These are phyloP conservation scores for Standfussiana lucernea DNA, from an alignment of 2,888 invertebrate species.

Conservation along the genomic window DNA sequence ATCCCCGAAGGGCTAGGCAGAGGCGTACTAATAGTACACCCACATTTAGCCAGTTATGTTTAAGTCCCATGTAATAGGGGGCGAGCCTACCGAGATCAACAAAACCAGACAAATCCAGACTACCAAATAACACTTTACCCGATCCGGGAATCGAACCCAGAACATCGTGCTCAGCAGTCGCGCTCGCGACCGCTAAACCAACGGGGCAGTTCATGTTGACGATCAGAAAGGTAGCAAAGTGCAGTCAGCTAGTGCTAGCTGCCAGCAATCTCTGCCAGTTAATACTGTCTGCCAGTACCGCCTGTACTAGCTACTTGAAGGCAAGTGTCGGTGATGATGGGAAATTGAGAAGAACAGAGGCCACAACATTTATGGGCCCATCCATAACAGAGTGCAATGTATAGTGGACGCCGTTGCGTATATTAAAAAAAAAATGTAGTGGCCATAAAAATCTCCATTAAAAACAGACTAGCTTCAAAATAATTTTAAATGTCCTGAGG, in stretches of 20 bases:
- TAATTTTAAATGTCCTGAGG: not conserved
- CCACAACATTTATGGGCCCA: not conserved
- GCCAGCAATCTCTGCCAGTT: not conserved
- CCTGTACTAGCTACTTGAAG: not conserved
- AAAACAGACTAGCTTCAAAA: not conserved
- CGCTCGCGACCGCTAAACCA: too few relatives aligned
- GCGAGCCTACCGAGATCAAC: too few relatives aligned
- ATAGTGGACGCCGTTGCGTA: not conserved
- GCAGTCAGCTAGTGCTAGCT: not conserved
- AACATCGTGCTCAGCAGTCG: too few relatives aligned
- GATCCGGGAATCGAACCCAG: too few relatives aligned
- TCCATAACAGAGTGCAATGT: not conserved
- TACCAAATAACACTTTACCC: too few relatives aligned
- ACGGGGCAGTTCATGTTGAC: not conserved
- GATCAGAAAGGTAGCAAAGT: not conserved
- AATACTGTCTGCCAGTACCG: not conserved
- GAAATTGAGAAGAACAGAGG: not conserved
- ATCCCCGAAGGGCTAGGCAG: too few relatives aligned
- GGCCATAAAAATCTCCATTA: not conserved
- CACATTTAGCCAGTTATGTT: too few relatives aligned
- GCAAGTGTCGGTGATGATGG: not conserved
- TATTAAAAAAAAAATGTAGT: too few relatives aligned
- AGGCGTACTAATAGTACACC: too few relatives aligned
- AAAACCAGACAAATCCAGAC: too few relatives aligned
- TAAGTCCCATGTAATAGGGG: too few relatives aligned